Conservation (phyloP, 2,797 vertebrate genomes). For the Peromyscus melanophrys region DNA sequence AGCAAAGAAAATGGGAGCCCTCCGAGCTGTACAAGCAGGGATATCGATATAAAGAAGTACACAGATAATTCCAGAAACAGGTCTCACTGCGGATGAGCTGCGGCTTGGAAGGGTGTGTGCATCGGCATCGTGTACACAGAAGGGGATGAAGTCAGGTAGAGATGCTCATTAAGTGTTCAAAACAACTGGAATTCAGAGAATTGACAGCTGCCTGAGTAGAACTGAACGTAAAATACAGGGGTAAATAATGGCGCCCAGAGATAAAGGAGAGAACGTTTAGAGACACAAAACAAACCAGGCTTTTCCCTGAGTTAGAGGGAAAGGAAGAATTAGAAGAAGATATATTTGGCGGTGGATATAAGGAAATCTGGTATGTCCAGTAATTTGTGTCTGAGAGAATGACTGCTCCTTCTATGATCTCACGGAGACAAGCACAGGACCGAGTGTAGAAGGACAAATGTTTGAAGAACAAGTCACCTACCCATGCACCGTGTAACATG, state of each 20-base stretch:
- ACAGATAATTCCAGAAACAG: not conserved
- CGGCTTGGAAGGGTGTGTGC: not conserved
- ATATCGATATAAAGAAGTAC: not conserved
- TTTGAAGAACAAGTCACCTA: not conserved
- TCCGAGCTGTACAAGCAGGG: not conserved
- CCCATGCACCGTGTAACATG: rapidly evolving
- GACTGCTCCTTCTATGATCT: not conserved
- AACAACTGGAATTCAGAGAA: not conserved
- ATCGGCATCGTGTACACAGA: too few relatives aligned
- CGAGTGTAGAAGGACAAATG: not conserved
- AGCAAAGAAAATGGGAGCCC: not conserved
- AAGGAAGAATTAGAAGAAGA: not conserved
- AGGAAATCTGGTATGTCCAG: not conserved
- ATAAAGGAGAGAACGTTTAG: not conserved
- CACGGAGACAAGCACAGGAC: not conserved
- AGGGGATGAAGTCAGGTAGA: not conserved
- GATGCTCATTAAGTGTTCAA: not conserved
- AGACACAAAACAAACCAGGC: not conserved
- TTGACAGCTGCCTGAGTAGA: not conserved
- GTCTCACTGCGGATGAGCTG: not conserved
- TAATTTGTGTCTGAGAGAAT: not conserved
- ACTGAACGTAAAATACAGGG: not conserved
- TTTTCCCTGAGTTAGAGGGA: not conserved
- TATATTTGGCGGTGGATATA: not conserved
- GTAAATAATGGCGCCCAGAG: not conserved